phyloP scores from a whole-genome alignment of 2,113 vertebrate genomes.

The Casuarius casuarius region DNA sequence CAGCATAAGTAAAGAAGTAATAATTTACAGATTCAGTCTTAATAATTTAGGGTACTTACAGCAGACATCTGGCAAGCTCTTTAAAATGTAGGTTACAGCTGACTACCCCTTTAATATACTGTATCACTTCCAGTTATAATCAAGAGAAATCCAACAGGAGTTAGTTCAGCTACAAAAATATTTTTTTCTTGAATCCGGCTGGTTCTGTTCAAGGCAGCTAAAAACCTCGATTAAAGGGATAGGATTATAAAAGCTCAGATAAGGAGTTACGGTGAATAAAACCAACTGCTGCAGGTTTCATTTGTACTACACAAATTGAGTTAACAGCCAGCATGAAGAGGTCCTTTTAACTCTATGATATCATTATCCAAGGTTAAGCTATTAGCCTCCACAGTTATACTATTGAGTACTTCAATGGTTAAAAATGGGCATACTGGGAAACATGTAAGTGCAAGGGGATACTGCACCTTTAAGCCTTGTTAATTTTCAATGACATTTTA shows the following conservation, averaged over 20 bases:
- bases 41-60: conserved; percentile 20
- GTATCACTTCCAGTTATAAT: neutral
- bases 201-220: neutral
- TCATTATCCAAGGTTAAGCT: neutral
- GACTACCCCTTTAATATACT: neutral
- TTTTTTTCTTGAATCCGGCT: neutral
- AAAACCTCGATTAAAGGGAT: neutral
- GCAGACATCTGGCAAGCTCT: neutral
- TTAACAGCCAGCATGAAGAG: neutral
- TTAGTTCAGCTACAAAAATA: neutral
- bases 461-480: conserved; percentile 3
- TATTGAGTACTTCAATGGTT: neutral
- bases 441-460: neutral
- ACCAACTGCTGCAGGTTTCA: neutral
- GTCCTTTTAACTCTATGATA: neutral
- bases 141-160: conserved; percentile 8
- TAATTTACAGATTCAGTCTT: neutral
- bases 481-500: conserved; percentile 48
- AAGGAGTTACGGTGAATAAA: conserved; percentile 9
- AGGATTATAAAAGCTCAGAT: neutral
- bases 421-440: neutral
- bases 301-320: neutral
- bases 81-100: conserved; percentile 3
- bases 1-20: neutral
- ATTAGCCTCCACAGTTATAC: neutral